Conservation (phyloP, 2,113 vertebrate genomes). For the Carassius carassius region DNA sequence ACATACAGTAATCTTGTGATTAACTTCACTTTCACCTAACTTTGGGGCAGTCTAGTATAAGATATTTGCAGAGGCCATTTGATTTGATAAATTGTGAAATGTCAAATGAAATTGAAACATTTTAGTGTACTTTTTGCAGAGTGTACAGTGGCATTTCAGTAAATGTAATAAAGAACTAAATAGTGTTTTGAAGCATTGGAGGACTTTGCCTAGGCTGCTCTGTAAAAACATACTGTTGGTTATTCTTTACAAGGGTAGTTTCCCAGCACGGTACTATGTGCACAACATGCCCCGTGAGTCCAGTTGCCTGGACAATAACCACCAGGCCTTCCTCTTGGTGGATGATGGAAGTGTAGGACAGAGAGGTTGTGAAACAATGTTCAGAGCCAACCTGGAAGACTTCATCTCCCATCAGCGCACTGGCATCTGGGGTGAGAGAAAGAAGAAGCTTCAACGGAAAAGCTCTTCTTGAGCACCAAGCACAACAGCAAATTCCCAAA, state of each 20-base stretch:
- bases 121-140: neutral
- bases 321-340: constrained; percentile 84
- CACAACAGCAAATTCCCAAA: neutral
- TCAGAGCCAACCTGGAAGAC: constrained; percentile 78
- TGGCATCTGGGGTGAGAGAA: constrained; percentile 78
- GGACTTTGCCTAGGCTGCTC: neutral
- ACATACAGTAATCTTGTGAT: too few species aligned
- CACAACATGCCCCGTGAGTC: constrained; percentile 65
- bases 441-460: neutral
- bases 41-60: too few species aligned
- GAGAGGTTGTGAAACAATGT: constrained; percentile 70
- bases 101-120: neutral
- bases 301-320: constrained; percentile 79
- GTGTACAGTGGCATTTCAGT: neutral
- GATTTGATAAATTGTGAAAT: neutral
- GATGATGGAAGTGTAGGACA: constrained; percentile 79
- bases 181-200: neutral
- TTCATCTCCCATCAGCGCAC: constrained; percentile 82
- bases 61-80: neutral
- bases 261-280: constrained; percentile 76
- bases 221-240: neutral
- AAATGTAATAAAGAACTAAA: neutral
- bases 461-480: neutral
- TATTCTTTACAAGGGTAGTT: constrained; percentile 76
- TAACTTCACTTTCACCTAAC: too few species aligned